A percentile compares a stretch with the other conserved stretches of the same genome.
Conservation (phyloP, 30 jellyfish, hydroid and myxozoan genomes). For the Aurelia sp. region DNA sequence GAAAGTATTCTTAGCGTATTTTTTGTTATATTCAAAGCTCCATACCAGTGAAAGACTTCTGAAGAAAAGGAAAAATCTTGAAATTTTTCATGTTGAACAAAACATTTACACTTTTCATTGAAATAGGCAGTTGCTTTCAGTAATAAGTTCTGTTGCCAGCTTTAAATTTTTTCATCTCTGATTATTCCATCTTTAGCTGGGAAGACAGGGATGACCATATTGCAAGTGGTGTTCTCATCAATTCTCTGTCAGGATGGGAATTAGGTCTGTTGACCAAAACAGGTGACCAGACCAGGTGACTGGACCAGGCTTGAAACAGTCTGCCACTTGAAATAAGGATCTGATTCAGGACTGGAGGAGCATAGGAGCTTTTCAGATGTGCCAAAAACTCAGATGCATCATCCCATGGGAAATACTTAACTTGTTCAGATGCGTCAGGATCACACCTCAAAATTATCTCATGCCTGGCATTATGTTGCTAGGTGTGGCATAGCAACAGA, state of each 20-base stretch:
- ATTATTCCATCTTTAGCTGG: conserved; percentile 64
- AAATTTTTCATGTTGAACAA: no score
- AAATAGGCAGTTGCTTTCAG: no score
- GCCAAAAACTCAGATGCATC: conserved; percentile 22
- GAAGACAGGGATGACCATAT: conserved; percentile 51
- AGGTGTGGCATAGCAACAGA: no score
- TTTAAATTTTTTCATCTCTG: not conserved
- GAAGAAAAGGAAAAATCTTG: no score
- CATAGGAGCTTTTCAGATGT: conserved; percentile 34
- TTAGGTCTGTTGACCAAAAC: conserved; percentile 1
- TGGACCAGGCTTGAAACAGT: conserved; percentile 15
- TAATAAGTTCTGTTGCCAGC: no score
- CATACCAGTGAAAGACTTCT: no score
- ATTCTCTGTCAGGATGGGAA: conserved; percentile 42
- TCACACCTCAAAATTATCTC: not conserved
- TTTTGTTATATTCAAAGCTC: no score
- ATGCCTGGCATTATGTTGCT: not conserved
- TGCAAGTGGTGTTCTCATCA: conserved; percentile 38
- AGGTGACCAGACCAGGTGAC: conserved; percentile 4
- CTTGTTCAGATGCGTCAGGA: not conserved
- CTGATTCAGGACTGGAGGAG: conserved; percentile 22
- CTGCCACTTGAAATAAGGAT: conserved; percentile 33
- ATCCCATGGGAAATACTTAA: not conserved
- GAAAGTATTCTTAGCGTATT: no score
- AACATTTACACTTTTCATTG: no score